A percentile compares a stretch with the other conserved stretches of the same genome.
Evolutionary conservation across 1,140 invertebrate genomes (phyloP).

Genomic region (Vollenhovia emeryi): DNA sequence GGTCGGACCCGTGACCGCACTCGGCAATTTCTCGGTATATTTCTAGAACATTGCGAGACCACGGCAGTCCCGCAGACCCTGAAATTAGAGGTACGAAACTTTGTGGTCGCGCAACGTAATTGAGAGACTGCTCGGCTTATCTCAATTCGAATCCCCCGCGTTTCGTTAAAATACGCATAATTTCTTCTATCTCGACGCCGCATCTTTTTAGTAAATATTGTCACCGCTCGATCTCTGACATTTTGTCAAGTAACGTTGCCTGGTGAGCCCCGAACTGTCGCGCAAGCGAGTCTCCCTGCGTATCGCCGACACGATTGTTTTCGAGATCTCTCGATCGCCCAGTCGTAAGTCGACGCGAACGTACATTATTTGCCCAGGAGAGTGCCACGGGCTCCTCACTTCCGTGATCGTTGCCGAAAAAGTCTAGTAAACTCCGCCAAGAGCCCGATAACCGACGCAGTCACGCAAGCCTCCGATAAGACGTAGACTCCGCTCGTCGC

Average conservation of each 20-base stretch:
- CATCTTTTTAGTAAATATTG: background rate
- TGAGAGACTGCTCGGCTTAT: background rate
- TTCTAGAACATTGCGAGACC: background rate
- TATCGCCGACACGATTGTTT: background rate
- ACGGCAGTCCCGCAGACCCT: background rate
- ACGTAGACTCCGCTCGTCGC: constrained; percentile 35
- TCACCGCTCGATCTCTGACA: background rate
- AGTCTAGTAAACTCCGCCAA: constrained; percentile 19
- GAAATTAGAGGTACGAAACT: background rate
- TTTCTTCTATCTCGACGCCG: background rate
- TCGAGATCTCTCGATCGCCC: background rate
- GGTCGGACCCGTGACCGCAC: constrained; percentile 9
- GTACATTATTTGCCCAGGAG: constrained; percentile 14
- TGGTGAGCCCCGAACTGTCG: background rate
- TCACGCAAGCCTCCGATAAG: constrained; percentile 44
- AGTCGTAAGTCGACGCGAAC: background rate
- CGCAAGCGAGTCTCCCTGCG: background rate
- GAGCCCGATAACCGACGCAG: constrained; percentile 49
- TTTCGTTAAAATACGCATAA: background rate
- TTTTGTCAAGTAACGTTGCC: background rate
- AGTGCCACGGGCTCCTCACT: background rate
- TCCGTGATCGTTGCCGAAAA: constrained; percentile 44
- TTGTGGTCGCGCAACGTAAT: background rate
- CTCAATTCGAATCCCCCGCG: background rate
- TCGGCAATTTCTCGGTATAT: background rate